Conservation (phyloP, 2,888 invertebrate species). For the Caenorhabditis japonica region DNA sequence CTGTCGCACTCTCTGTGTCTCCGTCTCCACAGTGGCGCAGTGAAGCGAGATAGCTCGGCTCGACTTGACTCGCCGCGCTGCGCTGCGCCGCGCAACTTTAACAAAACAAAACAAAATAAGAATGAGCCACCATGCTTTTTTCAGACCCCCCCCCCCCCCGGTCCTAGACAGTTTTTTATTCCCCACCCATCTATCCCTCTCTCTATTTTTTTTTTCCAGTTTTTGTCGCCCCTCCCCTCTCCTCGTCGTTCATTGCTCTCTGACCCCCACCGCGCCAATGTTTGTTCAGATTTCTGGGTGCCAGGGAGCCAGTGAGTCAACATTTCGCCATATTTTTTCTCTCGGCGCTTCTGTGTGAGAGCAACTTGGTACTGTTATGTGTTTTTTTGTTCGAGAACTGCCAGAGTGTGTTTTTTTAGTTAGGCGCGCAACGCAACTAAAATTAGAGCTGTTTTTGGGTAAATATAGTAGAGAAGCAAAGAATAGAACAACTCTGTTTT, state of each 20-base stretch:
- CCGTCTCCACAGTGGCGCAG: too few species aligned
- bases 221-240: neutral
- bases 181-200: too few species aligned
- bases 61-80: too few species aligned
- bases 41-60: too few species aligned
- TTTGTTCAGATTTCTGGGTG: slow-evolving; percentile 50
- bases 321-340: slow-evolving; percentile 18
- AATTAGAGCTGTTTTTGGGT: slow-evolving; percentile 49
- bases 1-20: too few species aligned
- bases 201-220: too few species aligned
- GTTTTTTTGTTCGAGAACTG: slow-evolving; percentile 9
- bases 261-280: neutral
- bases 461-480: slow-evolving; percentile 20
- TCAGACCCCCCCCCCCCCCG: too few species aligned
- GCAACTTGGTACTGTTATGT: slow-evolving; percentile 45
- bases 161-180: slow-evolving; percentile 27
- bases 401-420: slow-evolving; percentile 25
- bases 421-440: slow-evolving; percentile 38
- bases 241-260: slow-evolving; percentile 12
- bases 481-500: neutral
- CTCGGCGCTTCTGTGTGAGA: slow-evolving; percentile 33
- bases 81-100: too few species aligned
- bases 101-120: too few species aligned
- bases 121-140: too few species aligned
- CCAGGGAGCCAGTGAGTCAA: slow-evolving; percentile 23